Conservation (phyloP, 2,797 vertebrate genomes). For the Argya squamiceps region DNA sequence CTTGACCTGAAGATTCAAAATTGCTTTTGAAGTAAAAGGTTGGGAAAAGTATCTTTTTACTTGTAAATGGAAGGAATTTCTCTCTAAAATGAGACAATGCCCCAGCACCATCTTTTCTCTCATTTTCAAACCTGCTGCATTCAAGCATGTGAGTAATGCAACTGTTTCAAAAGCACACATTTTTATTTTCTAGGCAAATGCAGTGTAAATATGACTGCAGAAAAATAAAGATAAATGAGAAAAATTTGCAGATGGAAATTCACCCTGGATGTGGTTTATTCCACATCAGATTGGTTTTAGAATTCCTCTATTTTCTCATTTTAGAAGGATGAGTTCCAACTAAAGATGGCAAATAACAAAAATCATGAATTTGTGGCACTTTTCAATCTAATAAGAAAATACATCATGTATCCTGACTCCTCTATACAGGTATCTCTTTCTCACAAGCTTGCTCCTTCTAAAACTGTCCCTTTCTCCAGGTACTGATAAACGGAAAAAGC, state of each 20-base stretch:
- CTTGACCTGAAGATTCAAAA: neutral
- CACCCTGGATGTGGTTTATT: neutral
- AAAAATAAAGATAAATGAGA: constrained; percentile 3
- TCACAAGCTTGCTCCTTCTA: neutral
- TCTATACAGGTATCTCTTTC: neutral
- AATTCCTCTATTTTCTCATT: neutral
- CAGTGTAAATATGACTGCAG: neutral
- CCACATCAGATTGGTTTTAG: neutral
- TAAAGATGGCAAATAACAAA: neutral
- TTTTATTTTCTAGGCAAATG: neutral
- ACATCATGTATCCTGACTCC: neutral
- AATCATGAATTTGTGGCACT: neutral
- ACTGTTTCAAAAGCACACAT: neutral
- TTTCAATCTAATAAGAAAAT: neutral
- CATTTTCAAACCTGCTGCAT: neutral
- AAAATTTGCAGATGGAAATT: neutral
- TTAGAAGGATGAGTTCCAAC: neutral
- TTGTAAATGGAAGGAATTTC: neutral
- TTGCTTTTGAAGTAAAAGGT: neutral
- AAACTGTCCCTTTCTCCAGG: neutral
- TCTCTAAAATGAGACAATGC: neutral
- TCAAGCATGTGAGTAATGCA: neutral
- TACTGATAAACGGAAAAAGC: neutral
- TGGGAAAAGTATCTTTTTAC: neutral
- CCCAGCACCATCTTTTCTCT: neutral